Conservation (phyloP, 2,113 vertebrate genomes). For the Phyllostomus hastatus region DNA sequence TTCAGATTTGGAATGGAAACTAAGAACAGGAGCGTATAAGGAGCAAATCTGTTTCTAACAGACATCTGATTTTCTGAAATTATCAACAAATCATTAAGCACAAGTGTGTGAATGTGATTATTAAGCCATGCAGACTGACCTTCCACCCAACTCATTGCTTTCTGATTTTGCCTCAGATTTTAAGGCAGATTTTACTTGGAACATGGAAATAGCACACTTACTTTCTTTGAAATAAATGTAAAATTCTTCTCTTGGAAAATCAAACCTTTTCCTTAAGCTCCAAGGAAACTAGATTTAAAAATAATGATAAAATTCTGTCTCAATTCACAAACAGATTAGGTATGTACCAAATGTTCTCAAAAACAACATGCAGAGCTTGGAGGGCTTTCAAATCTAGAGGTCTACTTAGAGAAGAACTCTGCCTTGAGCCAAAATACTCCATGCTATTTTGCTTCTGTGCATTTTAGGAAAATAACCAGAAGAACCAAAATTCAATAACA, state of each 20-base stretch:
- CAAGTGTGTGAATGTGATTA: background rate
- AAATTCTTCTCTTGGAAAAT: conserved; percentile 63
- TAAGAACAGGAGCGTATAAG: background rate
- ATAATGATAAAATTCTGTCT: conserved; percentile 54
- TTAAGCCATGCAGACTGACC: background rate
- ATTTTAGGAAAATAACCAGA: conserved; percentile 76
- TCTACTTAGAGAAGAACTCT: conserved; percentile 40
- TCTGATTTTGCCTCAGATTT: conserved; percentile 7
- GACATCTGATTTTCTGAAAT: background rate
- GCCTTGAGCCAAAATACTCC: conserved; percentile 47
- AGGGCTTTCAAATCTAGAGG: conserved; percentile 52
- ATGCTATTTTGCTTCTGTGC: conserved; percentile 44
- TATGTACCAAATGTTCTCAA: conserved; percentile 59
- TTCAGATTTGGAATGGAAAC: conserved; percentile 6
- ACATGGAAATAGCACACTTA: background rate
- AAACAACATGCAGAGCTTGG: conserved; percentile 47
- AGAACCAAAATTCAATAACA: conserved; percentile 1
- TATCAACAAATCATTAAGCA: background rate
- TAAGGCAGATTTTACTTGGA: conserved; percentile 18
- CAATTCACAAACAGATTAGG: conserved; percentile 65
- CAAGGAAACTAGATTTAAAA: conserved; percentile 64
- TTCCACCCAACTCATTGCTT: background rate
- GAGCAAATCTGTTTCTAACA: background rate
- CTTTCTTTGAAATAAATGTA: conserved; percentile 41
- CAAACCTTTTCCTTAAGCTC: conserved; percentile 50